Conservation (phyloP, 1,140 invertebrate species). For the Pseudomyrmex gracilis region DNA sequence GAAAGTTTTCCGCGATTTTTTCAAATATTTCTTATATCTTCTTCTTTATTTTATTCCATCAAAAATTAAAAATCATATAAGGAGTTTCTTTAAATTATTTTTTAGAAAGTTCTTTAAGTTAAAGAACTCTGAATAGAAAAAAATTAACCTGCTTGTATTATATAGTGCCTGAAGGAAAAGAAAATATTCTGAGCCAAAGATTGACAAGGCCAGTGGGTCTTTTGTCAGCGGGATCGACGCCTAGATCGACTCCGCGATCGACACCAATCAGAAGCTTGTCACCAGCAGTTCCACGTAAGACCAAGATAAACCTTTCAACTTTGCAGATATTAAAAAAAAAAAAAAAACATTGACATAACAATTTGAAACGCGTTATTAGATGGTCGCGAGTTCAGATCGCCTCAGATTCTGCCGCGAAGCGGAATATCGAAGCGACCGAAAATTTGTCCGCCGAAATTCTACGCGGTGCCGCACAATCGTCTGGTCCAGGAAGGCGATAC, state of each 20-base stretch:
- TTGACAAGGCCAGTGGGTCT: constrained; percentile 88
- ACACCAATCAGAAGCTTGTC: constrained; percentile 90
- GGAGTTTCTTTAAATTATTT: too few species aligned
- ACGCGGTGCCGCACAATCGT: constrained; percentile 94
- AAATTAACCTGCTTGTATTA: neutral
- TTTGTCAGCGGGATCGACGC: constrained; percentile 89
- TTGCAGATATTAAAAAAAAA: neutral
- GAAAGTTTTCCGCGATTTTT: too few species aligned
- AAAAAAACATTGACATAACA: neutral
- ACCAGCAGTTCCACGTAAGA: constrained; percentile 81
- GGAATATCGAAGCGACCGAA: constrained; percentile 74
- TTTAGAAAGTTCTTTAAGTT: too few species aligned
- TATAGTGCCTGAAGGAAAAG: constrained; percentile 92
- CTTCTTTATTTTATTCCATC: too few species aligned
- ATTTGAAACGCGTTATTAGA: constrained; percentile 59
- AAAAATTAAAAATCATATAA: too few species aligned
- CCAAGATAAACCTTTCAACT: neutral
- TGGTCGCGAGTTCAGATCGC: constrained; percentile 78
- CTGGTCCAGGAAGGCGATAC: constrained; percentile 94
- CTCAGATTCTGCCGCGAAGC: constrained; percentile 71
- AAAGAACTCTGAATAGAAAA: neutral
- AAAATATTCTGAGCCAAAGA: constrained; percentile 89
- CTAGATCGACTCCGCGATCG: constrained; percentile 89
- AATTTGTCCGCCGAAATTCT: constrained; percentile 91
- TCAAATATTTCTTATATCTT: too few species aligned